Base-by-base conservation (phyloP, 2,797 vertebrate species). In the Sarcophilus harrisii region DNA sequence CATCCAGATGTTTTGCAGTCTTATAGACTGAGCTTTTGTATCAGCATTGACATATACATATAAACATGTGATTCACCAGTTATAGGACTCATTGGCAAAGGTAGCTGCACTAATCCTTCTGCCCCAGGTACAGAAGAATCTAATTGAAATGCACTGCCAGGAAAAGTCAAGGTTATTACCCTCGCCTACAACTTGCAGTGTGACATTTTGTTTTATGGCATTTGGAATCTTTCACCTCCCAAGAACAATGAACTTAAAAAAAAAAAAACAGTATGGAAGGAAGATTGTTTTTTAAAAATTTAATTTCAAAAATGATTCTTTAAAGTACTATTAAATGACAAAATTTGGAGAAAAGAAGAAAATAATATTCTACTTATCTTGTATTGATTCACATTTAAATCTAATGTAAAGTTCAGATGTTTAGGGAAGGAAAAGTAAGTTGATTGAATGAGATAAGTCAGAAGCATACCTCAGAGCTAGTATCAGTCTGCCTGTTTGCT, bases 181-280 rank as follows among this genome's bases (percentile, higher is more conserved):
- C 59, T 57, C 97, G 93, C 91, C 94, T 97, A 94, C 91, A 98
- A 92, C 94, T 96, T 97, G 32, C 93, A 87, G 59, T 96, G 95
- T 97, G 96, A 94, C 97, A 98, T 97, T 98, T 98, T 96, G 93
- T 95, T 98, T 98, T 95, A 96, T 16, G 96, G 90, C 90, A 97
- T 96, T 98, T 97, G 96, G 96, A 98, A 95, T 97, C 95, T 98
- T 98, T 97, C n/a, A 96, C 93, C 93, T 96, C 92, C 95, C 73
- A 98, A 98, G 98, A 98, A 98, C 97, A 98, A 98, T 96, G 96
- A 98, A 97, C 97, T 98, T 98, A 95, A 52, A 98, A 95, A 98
- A 98, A 98, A 95, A 98, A 98, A 98, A 97, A 96, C 97, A 97
- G 93, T 96, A 0, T 38, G 97, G 92, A 96, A 87, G 87, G 96